Conservation (phyloP, 2,888 invertebrate species). For the Ectemnius cavifrons region DNA sequence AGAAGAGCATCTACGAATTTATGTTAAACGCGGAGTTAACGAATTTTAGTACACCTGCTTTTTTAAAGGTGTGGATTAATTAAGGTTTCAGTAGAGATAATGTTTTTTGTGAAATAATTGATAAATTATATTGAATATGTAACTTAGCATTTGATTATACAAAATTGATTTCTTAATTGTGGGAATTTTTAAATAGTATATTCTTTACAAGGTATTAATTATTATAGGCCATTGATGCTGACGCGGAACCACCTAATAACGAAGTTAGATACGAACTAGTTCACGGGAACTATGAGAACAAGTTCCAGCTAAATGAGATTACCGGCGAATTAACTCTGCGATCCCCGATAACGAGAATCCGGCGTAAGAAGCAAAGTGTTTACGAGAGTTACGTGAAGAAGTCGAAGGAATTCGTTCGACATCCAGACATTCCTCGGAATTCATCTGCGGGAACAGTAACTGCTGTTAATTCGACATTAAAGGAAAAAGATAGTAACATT, state of each 20-base stretch:
- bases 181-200: not conserved
- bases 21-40: constrained; percentile 86
- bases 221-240: constrained; percentile 86
- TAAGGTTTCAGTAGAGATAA: not conserved
- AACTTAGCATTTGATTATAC: not conserved
- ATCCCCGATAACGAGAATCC: constrained; percentile 77
- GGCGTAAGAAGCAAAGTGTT: constrained; percentile 66
- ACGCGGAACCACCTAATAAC: constrained; percentile 91
- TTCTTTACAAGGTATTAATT: not conserved
- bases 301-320: constrained; percentile 86
- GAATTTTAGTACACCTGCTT: constrained; percentile 88
- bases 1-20: constrained; percentile 88
- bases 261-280: constrained; percentile 90
- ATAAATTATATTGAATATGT: not conserved
- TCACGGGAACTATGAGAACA: constrained; percentile 86
- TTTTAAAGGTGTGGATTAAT: constrained; percentile 81
- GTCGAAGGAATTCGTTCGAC: constrained; percentile 47
- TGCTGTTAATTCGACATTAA: not conserved
- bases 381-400: constrained; percentile 55
- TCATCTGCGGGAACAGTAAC: not conserved
- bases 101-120: not conserved
- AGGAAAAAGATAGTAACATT: not conserved
- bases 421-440: not conserved
- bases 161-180: not conserved
- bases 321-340: constrained; percentile 87